Evolutionary conservation across 2,888 invertebrate species (phyloP).

Genomic region (Parascotia fuliginaria): DNA sequence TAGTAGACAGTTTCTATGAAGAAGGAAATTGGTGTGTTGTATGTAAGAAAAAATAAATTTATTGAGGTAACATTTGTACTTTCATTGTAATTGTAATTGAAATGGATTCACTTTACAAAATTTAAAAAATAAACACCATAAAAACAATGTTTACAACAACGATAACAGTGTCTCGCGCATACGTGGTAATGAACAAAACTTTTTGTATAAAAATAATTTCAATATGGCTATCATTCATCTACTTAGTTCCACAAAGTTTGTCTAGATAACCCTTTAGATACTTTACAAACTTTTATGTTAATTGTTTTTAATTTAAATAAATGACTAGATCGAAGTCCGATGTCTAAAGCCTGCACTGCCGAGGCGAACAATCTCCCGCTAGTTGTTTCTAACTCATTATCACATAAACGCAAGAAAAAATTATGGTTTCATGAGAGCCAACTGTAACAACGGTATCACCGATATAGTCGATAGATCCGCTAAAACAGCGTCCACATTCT

Average conservation of each 20-base stretch:
- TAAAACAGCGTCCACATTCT: constrained; percentile 93
- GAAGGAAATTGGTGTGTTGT: constrained; percentile 98
- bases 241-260: background rate
- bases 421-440: constrained; percentile 88
- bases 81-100: constrained; percentile 49
- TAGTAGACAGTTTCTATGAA: constrained; percentile 93
- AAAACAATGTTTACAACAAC: constrained; percentile 46
- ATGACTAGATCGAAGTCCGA: too few species aligned
- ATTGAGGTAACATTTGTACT: constrained; percentile 61
- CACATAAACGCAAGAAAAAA: constrained; percentile 29
- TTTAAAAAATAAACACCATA: constrained; percentile 57
- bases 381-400: background rate
- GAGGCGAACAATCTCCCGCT: too few species aligned
- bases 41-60: constrained; percentile 86
- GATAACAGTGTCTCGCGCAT: constrained; percentile 38
- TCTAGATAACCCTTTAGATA: constrained; percentile 10
- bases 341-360: too few species aligned
- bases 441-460: constrained; percentile 93
- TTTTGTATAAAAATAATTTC: constrained; percentile 16
- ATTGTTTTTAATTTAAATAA: background rate
- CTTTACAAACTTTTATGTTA: constrained; percentile 4
- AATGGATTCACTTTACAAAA: constrained; percentile 61
- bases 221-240: background rate
- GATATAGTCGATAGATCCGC: constrained; percentile 95
- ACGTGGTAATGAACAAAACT: constrained; percentile 27